Evolutionary conservation across 2,888 invertebrate genomes (phyloP).

Genomic region (Dasypolia templi): DNA sequence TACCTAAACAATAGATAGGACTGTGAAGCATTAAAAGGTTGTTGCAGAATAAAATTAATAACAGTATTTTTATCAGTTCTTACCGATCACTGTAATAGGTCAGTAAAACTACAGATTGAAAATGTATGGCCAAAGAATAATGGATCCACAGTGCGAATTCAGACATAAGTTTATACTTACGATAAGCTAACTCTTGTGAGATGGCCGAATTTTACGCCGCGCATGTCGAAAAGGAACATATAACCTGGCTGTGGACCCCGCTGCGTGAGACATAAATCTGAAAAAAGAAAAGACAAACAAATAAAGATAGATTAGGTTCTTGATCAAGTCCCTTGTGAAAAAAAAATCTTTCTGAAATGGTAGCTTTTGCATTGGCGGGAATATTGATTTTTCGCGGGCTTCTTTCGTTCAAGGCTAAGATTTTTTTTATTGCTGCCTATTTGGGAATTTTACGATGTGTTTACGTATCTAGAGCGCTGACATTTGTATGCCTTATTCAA

Average conservation of each 20-base stretch:
- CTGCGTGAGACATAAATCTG: slow-evolving; percentile 90
- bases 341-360: slow-evolving; percentile 38
- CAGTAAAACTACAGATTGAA: not conserved
- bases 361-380: slow-evolving; percentile 37
- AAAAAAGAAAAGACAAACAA: slow-evolving; percentile 61
- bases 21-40: not conserved
- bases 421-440: slow-evolving; percentile 3
- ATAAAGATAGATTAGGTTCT: not conserved
- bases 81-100: not conserved
- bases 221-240: slow-evolving; percentile 93
- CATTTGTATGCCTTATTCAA: not conserved
- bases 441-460: slow-evolving; percentile 25
- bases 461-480: slow-evolving; percentile 6
- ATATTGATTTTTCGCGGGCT: slow-evolving; percentile 51
- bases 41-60: not conserved
- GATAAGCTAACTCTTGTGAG: slow-evolving; percentile 90
- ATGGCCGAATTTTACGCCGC: slow-evolving; percentile 91
- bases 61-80: not conserved
- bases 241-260: slow-evolving; percentile 92
- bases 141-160: slow-evolving; percentile 34
- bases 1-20: not conserved
- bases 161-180: slow-evolving; percentile 76
- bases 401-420: slow-evolving; percentile 24
- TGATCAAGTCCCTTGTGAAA: not conserved
- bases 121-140: slow-evolving; percentile 12